Base-by-base conservation (phyloP, 2,888 invertebrate species). In the Callosobruchus maculatus region DNA sequence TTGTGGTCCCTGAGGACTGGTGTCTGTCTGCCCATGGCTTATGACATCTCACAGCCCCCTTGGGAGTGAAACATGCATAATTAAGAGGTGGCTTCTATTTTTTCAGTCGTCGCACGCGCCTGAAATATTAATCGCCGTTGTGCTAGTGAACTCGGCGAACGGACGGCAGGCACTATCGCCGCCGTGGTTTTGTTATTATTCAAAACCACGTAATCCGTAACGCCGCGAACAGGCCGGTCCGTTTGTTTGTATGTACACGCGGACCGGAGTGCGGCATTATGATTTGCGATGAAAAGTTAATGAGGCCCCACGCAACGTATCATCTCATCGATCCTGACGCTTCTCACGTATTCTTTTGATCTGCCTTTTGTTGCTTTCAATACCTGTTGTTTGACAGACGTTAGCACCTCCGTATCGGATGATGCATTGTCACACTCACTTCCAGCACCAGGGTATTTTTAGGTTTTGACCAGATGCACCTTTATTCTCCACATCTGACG, bases 181-280 rank as follows among this genome's bases (percentile, higher is more conserved):
- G 13, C 30, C 49, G 13, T n/a, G 71, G 71, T 71, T 71, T 71
- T 71, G 71, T 71, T 71, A 71, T 71, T 71, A 71, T 71, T 31
- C 71, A 71, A 71, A 71, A 71, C 71, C 71, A 71, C 71, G 71
- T 71, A 71, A 71, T 71, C 71, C 71, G 49, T 49, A 49, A 18
- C 49, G 13, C 49, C 9, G 49, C 49, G n/a, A n/a, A n/a, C n/a
- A n/a, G n/a, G n/a, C n/a, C n/a, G n/a, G n/a, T n/a, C n/a, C n/a
- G 49, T 49, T 49, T 49, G 49, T 49, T 49, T 49, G 49, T 49
- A 49, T 49, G 49, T 49, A 49, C 13, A 18, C 13, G n/a, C n/a
- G n/a, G n/a, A n/a, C n/a, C n/a, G 49, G 49, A 49, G 49, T 49
- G 49, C n/a, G n/a, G n/a, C 49, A 49, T 49, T 49, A 49, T 49